A percentile compares a stretch with the other conserved stretches of the same genome.
Conservation (phyloP, 2,797 vertebrate species). For the Poeciliopsis presidionis region DNA sequence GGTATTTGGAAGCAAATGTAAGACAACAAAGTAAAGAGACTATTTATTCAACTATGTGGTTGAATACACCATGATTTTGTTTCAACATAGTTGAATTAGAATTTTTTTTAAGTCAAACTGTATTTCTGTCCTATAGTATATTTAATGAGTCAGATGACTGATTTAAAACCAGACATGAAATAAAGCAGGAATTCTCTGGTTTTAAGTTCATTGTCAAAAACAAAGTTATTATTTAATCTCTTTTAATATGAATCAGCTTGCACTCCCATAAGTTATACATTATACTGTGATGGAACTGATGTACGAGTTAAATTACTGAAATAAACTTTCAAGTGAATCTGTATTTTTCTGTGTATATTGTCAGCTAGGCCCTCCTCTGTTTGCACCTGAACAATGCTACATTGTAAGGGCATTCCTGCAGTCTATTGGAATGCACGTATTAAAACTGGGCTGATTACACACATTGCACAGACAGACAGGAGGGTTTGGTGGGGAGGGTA, state of each 20-base stretch:
- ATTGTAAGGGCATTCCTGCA: conserved; percentile 82
- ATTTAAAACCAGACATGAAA: neutral
- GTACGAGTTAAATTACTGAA: neutral
- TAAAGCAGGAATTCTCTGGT: neutral
- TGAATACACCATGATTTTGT: neutral
- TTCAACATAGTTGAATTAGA: neutral
- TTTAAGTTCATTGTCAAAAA: neutral
- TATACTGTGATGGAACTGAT: neutral
- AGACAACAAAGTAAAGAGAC: neutral
- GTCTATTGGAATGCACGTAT: conserved; percentile 83
- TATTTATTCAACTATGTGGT: neutral
- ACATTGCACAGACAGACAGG: conserved; percentile 42
- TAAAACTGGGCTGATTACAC: conserved; percentile 77
- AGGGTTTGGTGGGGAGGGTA: conserved; percentile 14
- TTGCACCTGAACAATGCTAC: conserved; percentile 77
- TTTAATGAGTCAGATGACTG: neutral
- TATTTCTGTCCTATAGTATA: neutral
- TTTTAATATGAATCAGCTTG: neutral
- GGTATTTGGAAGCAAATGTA: neutral
- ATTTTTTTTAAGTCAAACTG: too few species aligned
- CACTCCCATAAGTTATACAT: neutral
- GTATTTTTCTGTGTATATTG: conserved; percentile 40
- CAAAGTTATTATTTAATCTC: neutral
- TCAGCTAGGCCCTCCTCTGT: conserved; percentile 40
- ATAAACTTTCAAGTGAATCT: neutral